Evolutionary conservation across 2,797 vertebrate genomes (phyloP).

Genomic region (Mormyrops boulengeri): DNA sequence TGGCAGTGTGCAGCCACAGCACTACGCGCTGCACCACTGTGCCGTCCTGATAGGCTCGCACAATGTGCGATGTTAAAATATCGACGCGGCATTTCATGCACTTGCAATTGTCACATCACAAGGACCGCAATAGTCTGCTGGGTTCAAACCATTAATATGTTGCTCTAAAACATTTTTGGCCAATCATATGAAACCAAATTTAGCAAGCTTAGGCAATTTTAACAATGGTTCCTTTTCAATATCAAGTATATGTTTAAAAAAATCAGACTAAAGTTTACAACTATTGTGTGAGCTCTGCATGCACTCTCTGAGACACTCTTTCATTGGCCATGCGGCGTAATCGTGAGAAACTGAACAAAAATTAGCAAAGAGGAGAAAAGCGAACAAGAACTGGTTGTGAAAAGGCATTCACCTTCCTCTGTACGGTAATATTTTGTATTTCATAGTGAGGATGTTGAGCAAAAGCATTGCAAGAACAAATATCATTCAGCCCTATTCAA

Average conservation of each 20-base stretch:
- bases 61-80: not conserved
- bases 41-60: not conserved
- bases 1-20: not conserved
- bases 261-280: not conserved
- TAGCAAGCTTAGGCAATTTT: not conserved
- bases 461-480: not conserved
- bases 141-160: not conserved
- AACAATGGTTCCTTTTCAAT: not conserved
- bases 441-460: not conserved
- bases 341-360: not conserved
- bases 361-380: not conserved
- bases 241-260: not conserved
- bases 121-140: not conserved
- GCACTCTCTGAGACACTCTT: not conserved
- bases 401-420: not conserved
- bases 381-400: not conserved
- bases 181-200: not conserved
- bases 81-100: not conserved
- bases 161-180: not conserved
- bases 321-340: not conserved
- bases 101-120: not conserved
- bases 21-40: not conserved
- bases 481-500: not conserved
- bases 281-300: not conserved
- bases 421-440: not conserved